Evolutionary conservation across 2,797 vertebrate genomes (phyloP), one percentile per base, ranked within the genome.

Genomic region (Silurus lanzhouensis): DNA sequence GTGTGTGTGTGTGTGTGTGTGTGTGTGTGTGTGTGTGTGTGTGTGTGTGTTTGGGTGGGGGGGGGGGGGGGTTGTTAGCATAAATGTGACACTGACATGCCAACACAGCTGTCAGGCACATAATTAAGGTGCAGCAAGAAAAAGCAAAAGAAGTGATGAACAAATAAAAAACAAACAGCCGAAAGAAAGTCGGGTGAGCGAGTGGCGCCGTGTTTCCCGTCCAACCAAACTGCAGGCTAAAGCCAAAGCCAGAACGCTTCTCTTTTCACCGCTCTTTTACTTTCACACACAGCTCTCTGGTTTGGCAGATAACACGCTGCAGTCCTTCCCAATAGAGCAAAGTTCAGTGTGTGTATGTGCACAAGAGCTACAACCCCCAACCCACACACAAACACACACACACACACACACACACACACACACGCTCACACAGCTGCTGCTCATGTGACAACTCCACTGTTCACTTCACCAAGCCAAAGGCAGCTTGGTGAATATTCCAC

Each of bases 241-340:
- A 87, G 89, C 89, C 90, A 93, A 91, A 89, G 76, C 89, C 82
- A 82, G 66, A 87, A 57, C 58, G 67, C 82, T 48, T 75, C 71
- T 68, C 52, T 74, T 83, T 84, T 80, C 84, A 76, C 84, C 48
- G 17, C 79, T 86, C 60, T 82, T 83, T 82, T 46, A 80, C 70
- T 87, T 87, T 75, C 90, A 81, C 82, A 86, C 67, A 86, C 83
- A 88, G 91, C 22, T 80, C 61, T 75, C 12, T 44, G 84, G 87
- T 91, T 93, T 94, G 94, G 94, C 93, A 92, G 89, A 90, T 89
- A 86, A 89, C 79, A 27, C 46, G 27, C 89, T 87, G 86, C 83
- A 88, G 87, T 88, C 87, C 87, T 85, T 90, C 91, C 87, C 90
- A 91, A 52, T 75, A 58, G 89, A 91, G 89, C 88, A 83, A 81